A percentile compares a stretch with the other conserved stretches of the same genome.
Evolutionary conservation across 2,113 vertebrate species (phyloP).

Genomic region (Thalassarche chlororhynchos): DNA sequence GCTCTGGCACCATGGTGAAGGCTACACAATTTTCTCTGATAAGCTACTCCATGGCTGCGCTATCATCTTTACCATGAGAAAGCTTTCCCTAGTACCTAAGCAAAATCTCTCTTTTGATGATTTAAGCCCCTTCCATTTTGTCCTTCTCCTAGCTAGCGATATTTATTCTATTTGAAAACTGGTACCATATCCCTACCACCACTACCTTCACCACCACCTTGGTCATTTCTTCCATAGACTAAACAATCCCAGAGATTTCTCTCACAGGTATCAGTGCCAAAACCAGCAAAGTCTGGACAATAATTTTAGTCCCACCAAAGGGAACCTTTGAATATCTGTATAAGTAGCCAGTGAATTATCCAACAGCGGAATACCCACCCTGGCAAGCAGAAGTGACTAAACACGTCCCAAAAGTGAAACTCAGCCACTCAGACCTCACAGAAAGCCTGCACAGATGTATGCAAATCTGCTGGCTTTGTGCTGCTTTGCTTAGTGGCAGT

Average conservation of each 20-base stretch:
- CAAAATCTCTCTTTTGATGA: background rate
- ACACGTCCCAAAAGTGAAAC: background rate
- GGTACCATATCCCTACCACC: background rate
- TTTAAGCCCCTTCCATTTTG: background rate
- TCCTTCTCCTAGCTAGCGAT: background rate
- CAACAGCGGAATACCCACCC: background rate
- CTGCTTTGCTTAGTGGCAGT: background rate
- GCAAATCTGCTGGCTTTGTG: background rate
- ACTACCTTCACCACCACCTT: background rate
- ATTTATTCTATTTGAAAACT: background rate
- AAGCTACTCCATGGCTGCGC: background rate
- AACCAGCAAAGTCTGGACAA: background rate
- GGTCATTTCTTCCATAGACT: background rate
- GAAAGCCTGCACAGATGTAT: background rate
- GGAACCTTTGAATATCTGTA: background rate
- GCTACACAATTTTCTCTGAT: background rate
- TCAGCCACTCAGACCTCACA: background rate
- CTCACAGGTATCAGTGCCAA: background rate
- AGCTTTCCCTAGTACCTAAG: background rate
- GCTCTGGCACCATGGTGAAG: background rate
- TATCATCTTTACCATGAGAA: background rate
- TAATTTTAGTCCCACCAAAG: background rate
- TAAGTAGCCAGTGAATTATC: background rate
- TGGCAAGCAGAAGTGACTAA: background rate
- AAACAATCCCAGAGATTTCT: background rate